Conservation (phyloP, 37 sponge, comb jelly and placozoan species). For the Amphimedon queenslandica region DNA sequence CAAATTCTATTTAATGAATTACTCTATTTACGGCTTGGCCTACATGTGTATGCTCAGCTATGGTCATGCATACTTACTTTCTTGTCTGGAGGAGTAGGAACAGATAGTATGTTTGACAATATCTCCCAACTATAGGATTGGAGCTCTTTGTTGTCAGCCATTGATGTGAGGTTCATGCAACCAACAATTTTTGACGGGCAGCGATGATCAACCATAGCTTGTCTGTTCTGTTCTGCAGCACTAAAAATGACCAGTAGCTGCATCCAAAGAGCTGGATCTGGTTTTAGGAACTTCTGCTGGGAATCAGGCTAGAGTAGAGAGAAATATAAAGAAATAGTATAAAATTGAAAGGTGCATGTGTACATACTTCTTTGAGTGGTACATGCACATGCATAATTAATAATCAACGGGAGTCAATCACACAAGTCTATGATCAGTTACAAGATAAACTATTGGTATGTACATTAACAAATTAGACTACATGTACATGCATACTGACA, state of each 20-base stretch:
- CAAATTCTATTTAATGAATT: neutral
- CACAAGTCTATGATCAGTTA: no score
- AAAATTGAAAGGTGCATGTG: neutral
- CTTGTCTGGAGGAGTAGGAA: constrained; percentile 6
- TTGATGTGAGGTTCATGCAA: constrained; percentile 48
- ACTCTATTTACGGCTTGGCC: no score
- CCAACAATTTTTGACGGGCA: constrained; percentile 19
- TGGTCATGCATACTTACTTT: constrained; percentile 26
- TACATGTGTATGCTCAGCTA: no score
- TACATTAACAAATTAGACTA: no score
- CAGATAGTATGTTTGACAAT: constrained; percentile 14
- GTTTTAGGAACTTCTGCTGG: neutral
- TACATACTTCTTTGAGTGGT: neutral
- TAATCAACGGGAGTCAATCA: no score
- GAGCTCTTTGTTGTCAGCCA: constrained; percentile 11
- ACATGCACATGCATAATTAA: no score
- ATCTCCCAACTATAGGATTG: constrained; percentile 40
- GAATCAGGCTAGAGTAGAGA: neutral
- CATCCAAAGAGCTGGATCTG: constrained; percentile 4
- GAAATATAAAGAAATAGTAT: neutral
- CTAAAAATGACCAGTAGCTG: constrained; percentile 31
- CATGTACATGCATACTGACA: neutral
- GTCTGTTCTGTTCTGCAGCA: constrained; percentile 31
- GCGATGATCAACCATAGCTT: neutral
- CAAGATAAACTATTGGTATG: no score